Percentiles rank a stretch among this genome's conserved stretches.
These are phyloP conservation scores for Lasiurus borealis DNA, from an alignment of 2,113 vertebrate species.

Conservation along the genomic window DNA sequence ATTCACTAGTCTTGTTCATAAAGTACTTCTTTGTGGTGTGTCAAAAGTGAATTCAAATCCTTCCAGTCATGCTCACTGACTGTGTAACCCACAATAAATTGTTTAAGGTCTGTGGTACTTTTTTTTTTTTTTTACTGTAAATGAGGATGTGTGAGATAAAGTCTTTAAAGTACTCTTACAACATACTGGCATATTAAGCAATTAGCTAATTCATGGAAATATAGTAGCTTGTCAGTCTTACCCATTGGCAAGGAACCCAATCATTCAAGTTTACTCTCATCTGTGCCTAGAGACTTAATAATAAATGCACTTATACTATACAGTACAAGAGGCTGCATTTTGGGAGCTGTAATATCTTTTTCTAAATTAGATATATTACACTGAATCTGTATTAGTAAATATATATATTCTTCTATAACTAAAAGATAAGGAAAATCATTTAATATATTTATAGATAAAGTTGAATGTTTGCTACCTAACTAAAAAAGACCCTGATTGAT, in stretches of 20 bases:
- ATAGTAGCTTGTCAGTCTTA: slow-evolving; percentile 23
- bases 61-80: slow-evolving; percentile 1
- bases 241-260: background rate
- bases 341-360: background rate
- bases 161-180: slow-evolving; percentile 51
- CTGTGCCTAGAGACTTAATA: slow-evolving; percentile 15
- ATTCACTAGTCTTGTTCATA: slow-evolving; percentile 18
- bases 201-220: slow-evolving; percentile 33
- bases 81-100: slow-evolving; percentile 16
- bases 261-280: slow-evolving; percentile 35
- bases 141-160: background rate
- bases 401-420: background rate
- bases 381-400: slow-evolving; percentile 1
- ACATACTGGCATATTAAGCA: slow-evolving; percentile 38
- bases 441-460: slow-evolving; percentile 40
- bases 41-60: slow-evolving; percentile 44
- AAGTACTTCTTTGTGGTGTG: background rate
- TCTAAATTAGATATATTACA: background rate
- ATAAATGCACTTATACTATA: slow-evolving; percentile 12
- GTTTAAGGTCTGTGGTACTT: slow-evolving; percentile 5
- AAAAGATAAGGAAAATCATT: slow-evolving; percentile 55
- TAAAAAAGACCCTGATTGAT: background rate
- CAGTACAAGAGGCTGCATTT: background rate
- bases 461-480: background rate
- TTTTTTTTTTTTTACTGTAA: slow-evolving; percentile 27